A percentile compares a stretch with the other conserved stretches of the same genome.
Conservation (phyloP, 2,888 invertebrate species). For the Papilio demoleus region DNA sequence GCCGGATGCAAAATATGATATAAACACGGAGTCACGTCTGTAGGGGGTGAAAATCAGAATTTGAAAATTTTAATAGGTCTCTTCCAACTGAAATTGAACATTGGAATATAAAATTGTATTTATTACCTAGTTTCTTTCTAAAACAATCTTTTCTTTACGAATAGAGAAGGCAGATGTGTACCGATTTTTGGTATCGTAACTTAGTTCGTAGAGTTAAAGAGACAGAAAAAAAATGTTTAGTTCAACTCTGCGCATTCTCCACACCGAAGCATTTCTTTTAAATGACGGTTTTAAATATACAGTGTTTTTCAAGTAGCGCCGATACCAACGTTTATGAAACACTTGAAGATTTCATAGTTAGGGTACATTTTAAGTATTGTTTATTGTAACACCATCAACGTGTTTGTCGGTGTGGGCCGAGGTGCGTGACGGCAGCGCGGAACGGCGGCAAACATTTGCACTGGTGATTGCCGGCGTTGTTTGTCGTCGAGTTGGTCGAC, state of each 20-base stretch:
- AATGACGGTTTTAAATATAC: too few relatives aligned
- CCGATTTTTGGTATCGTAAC: too few relatives aligned
- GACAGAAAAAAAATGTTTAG: too few relatives aligned
- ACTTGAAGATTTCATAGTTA: neutral
- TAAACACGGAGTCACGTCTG: slow-evolving; percentile 58
- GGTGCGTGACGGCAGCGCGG: slow-evolving; percentile 48
- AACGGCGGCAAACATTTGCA: slow-evolving; percentile 65
- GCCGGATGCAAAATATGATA: slow-evolving; percentile 69
- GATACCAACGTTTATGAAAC: neutral
- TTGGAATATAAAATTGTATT: neutral
- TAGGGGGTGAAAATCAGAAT: slow-evolving; percentile 31
- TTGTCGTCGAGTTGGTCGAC: slow-evolving; percentile 49
- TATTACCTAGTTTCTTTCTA: neutral
- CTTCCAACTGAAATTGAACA: slow-evolving; percentile 21
- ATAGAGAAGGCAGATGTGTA: neutral
- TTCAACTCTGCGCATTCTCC: too few relatives aligned
- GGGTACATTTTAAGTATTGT: neutral
- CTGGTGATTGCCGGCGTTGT: slow-evolving; percentile 70
- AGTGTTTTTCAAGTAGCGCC: too few relatives aligned
- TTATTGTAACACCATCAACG: slow-evolving; percentile 14
- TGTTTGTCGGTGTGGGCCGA: slow-evolving; percentile 38
- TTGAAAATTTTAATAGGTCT: slow-evolving; percentile 39
- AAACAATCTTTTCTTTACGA: neutral
- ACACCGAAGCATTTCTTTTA: too few relatives aligned
- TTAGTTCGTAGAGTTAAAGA: too few relatives aligned